These are phyloP conservation scores for Mobula birostris DNA, from an alignment of 2,113 vertebrate species.

Conservation along the genomic window DNA sequence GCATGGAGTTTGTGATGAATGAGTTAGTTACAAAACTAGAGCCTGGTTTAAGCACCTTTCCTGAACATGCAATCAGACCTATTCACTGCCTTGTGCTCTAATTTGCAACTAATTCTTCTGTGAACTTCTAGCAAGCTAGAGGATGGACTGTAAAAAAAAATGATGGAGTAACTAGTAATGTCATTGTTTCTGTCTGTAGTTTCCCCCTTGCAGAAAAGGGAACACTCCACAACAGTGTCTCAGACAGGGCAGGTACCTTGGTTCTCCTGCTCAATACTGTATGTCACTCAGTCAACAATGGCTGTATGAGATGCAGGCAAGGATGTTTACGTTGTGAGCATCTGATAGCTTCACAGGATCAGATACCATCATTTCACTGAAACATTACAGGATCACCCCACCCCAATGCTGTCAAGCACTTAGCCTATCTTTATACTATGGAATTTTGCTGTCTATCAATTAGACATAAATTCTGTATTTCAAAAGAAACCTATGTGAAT, in stretches of 20 bases:
- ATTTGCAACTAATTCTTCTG: background rate
- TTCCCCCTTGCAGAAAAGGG: background rate
- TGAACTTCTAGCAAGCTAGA: background rate
- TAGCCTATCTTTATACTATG: background rate
- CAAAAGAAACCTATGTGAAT: background rate
- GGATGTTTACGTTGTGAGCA: background rate
- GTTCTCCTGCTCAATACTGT: background rate
- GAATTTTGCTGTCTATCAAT: background rate
- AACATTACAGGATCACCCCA: background rate
- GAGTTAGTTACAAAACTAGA: background rate
- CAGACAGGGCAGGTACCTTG: background rate
- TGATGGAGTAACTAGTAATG: background rate
- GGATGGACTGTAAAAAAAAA: background rate
- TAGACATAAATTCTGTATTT: background rate
- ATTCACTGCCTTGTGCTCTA: background rate
- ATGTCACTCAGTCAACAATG: background rate
- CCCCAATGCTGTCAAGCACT: background rate
- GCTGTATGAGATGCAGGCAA: background rate
- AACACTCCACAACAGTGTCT: background rate
- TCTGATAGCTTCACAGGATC: background rate
- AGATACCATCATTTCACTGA: background rate
- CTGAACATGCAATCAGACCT: background rate
- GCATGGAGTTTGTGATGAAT: background rate
- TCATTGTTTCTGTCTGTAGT: background rate
- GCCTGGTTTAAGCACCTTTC: background rate